Evolutionary conservation across 1,140 invertebrate genomes (phyloP).

Genomic region (Drosophila paulistorum): DNA sequence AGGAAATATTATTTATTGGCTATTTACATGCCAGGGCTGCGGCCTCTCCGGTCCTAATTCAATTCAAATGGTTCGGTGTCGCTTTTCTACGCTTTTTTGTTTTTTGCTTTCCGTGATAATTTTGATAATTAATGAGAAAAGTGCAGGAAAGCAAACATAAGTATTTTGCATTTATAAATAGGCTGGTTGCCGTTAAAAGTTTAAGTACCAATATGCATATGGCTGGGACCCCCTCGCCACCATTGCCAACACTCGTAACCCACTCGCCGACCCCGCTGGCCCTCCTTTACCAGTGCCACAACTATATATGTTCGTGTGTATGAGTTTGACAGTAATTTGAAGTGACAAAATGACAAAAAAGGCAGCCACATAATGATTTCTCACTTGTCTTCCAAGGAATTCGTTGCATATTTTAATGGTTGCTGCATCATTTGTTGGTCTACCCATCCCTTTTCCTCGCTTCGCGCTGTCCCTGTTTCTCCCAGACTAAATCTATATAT

Average conservation of each 20-base stretch:
- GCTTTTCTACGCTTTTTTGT: constrained; percentile 26
- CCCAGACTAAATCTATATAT: too few species aligned
- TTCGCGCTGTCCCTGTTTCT: too few species aligned
- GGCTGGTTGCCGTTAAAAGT: constrained; percentile 37
- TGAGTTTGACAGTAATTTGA: constrained; percentile 63
- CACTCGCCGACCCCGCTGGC: neutral
- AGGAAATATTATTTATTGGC: constrained; percentile 43
- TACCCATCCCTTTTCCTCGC: constrained; percentile 8
- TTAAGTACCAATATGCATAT: constrained; percentile 69
- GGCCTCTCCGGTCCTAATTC: constrained; percentile 29
- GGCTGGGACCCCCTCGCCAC: constrained; percentile 15
- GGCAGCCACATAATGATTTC: constrained; percentile 72
- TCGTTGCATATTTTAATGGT: constrained; percentile 74
- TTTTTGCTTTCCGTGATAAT: constrained; percentile 55
- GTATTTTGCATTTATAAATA: constrained; percentile 59
- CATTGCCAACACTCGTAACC: neutral
- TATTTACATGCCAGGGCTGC: constrained; percentile 37
- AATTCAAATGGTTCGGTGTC: constrained; percentile 1
- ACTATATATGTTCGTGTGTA: constrained; percentile 3
- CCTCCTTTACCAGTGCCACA: neutral
- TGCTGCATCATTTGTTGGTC: constrained; percentile 3
- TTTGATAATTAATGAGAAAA: constrained; percentile 72
- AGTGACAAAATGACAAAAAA: constrained; percentile 76
- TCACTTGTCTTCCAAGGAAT: constrained; percentile 49
- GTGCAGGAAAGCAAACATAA: constrained; percentile 43